Conservation (phyloP, 2,888 invertebrate genomes). For the Euproctis similis region DNA sequence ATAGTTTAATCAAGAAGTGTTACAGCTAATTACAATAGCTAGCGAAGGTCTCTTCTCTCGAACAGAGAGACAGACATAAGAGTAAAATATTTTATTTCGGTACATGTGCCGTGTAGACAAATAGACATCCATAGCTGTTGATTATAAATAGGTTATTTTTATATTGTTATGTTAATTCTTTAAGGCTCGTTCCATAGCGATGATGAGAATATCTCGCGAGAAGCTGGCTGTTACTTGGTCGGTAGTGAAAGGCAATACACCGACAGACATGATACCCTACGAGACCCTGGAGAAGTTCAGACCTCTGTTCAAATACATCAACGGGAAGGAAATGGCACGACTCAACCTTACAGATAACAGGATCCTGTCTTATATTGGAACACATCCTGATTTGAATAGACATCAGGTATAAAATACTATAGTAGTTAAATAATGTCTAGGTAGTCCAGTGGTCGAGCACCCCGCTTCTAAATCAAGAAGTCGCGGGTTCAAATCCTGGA, state of each 20-base stretch:
- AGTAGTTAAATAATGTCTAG: too few species aligned
- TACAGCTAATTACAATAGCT: too few species aligned
- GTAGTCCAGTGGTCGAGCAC: too few species aligned
- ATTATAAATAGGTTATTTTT: too few species aligned
- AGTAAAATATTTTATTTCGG: too few species aligned
- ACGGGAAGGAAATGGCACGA: constrained; percentile 51
- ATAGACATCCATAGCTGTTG: too few species aligned
- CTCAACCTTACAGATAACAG: constrained; percentile 47
- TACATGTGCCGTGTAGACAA: too few species aligned
- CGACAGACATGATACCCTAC: constrained; percentile 25
- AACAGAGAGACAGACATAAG: too few species aligned
- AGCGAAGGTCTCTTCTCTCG: too few species aligned
- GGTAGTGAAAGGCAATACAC: constrained; percentile 36
- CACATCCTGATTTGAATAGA: constrained; percentile 51
- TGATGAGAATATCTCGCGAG: constrained; percentile 56
- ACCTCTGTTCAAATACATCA: constrained; percentile 57
- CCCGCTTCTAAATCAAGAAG: too few species aligned
- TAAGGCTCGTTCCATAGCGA: constrained; percentile 58
- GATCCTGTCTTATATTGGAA: constrained; percentile 54
- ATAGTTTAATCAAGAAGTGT: too few species aligned
- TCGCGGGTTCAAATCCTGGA: too few species aligned
- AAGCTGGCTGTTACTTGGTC: constrained; percentile 52
- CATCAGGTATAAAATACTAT: constrained; percentile 66
- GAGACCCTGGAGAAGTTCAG: constrained; percentile 48
- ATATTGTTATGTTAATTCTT: constrained; percentile 1